These are phyloP conservation scores for Nomada ferruginata DNA, from an alignment of 2,888 invertebrate species.

Conservation along the genomic window DNA sequence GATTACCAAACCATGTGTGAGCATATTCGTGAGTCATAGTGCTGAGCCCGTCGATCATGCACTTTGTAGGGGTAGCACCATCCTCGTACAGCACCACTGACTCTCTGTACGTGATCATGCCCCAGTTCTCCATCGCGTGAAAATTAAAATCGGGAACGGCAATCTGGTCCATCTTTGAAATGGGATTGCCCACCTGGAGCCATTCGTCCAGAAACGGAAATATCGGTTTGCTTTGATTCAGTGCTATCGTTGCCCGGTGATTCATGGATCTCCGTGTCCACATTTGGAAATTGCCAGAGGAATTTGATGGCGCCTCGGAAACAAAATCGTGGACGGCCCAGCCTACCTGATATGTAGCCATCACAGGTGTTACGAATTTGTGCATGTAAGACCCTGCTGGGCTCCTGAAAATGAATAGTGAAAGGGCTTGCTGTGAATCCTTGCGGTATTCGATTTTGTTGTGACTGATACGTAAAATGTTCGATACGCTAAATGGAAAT, in stretches of 20 bases:
- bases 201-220: conserved; percentile 66
- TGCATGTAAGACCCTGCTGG: background rate
- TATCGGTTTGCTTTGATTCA: conserved; percentile 66
- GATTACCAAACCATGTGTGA: conserved; percentile 85
- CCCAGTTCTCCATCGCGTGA: conserved; percentile 98
- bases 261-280: conserved; percentile 70
- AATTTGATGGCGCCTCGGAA: conserved; percentile 9
- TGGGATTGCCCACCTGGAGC: conserved; percentile 67
- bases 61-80: conserved; percentile 55
- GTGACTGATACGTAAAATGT: too few relatives aligned
- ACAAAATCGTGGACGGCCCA: conserved; percentile 75
- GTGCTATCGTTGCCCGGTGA: conserved; percentile 39
- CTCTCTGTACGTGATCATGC: conserved; percentile 90
- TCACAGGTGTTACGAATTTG: conserved; percentile 67
- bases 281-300: conserved; percentile 55
- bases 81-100: conserved; percentile 63
- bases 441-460: too few relatives aligned
- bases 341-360: conserved; percentile 78
- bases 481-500: too few relatives aligned
- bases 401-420: too few relatives aligned
- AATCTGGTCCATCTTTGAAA: conserved; percentile 90
- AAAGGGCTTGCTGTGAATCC: too few relatives aligned
- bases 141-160: conserved; percentile 94
- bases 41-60: conserved; percentile 58
- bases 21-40: conserved; percentile 85